Evolutionary conservation across 2,113 vertebrate species (phyloP).

Genomic region (Arenaria interpres): DNA sequence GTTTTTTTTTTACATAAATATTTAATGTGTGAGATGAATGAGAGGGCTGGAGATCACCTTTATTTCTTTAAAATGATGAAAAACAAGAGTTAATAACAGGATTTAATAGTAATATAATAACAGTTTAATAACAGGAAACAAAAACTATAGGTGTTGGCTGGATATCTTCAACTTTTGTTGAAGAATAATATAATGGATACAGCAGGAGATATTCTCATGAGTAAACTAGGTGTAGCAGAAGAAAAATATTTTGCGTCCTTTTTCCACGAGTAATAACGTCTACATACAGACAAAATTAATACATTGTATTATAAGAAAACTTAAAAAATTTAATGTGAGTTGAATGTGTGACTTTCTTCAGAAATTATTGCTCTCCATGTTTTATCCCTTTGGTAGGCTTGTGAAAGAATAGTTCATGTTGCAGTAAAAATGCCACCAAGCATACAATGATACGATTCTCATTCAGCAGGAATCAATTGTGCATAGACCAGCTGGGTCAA

Average conservation of each 20-base stretch:
- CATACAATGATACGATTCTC: not conserved
- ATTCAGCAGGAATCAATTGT: not conserved
- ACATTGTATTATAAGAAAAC: not conserved
- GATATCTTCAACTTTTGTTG: not conserved
- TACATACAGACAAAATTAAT: not conserved
- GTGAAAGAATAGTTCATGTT: not conserved
- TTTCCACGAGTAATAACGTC: not conserved
- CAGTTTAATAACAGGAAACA: not conserved
- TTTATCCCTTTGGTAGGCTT: not conserved
- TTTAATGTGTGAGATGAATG: not conserved
- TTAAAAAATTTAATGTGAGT: not conserved
- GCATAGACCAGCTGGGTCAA: not conserved
- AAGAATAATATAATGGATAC: not conserved
- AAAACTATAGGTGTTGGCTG: not conserved
- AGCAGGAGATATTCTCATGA: not conserved
- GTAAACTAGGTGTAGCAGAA: not conserved
- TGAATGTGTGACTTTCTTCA: not conserved
- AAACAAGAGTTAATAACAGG: not conserved
- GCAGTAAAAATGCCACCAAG: not conserved
- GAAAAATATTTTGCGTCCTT: not conserved
- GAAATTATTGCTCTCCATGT: not conserved
- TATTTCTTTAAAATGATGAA: not conserved
- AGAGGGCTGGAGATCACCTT: not conserved
- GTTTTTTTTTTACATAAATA: not conserved
- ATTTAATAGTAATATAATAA: too few species aligned